These are phyloP conservation scores for Atractosteus spatula DNA, from an alignment of 2,113 vertebrate genomes.

Conservation along the genomic window DNA sequence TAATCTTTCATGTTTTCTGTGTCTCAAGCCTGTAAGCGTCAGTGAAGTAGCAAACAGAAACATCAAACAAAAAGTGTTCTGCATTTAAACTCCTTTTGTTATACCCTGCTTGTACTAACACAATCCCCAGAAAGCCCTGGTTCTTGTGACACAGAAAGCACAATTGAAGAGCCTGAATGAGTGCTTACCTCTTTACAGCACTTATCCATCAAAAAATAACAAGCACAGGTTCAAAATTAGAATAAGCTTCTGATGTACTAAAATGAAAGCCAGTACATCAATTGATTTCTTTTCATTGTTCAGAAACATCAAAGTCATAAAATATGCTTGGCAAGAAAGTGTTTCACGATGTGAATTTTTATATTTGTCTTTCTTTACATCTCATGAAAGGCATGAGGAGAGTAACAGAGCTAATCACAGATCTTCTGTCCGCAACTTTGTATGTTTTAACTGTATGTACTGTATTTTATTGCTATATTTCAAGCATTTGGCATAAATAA, in stretches of 20 bases:
- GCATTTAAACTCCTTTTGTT: conserved; percentile 25
- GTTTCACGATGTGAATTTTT: no score
- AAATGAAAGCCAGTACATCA: no score
- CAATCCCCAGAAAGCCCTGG: conserved; percentile 1
- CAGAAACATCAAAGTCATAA: no score
- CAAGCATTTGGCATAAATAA: no score
- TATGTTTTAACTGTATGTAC: no score
- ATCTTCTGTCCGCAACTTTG: no score
- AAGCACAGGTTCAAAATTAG: conserved; percentile 1
- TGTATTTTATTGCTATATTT: no score
- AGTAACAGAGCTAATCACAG: background rate
- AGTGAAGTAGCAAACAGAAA: conserved; percentile 26
- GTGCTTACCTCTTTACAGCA: background rate
- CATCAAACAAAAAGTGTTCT: conserved; percentile 28
- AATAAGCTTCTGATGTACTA: background rate
- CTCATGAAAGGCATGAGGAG: background rate
- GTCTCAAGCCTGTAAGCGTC: background rate
- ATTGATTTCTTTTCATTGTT: no score
- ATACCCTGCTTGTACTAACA: conserved; percentile 31
- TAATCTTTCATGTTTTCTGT: background rate
- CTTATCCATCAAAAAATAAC: background rate
- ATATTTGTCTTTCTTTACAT: no score
- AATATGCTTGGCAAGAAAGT: no score
- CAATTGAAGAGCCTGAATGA: background rate
- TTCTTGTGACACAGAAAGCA: background rate